A percentile compares a stretch with the other conserved stretches of the same genome.
These are phyloP conservation scores for Menidia menidia DNA, from an alignment of 2,797 vertebrate genomes.

Conservation along the genomic window DNA sequence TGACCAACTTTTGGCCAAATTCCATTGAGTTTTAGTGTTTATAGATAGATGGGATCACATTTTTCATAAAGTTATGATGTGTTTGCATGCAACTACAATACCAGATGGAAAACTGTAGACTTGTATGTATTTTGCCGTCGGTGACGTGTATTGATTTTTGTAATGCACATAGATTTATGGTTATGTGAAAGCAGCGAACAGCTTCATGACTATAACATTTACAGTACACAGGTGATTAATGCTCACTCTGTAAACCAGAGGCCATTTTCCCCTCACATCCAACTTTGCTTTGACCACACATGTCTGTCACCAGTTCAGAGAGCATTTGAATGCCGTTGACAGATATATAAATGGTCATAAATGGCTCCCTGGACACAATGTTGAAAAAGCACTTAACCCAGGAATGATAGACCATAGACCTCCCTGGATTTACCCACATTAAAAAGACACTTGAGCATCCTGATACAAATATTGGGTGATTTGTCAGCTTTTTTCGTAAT, in stretches of 20 bases:
- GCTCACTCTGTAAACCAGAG: slow-evolving; percentile 62
- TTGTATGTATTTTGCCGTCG: slow-evolving; percentile 72
- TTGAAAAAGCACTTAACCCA: slow-evolving; percentile 74
- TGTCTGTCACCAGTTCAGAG: slow-evolving; percentile 72
- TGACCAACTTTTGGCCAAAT: slow-evolving; percentile 27
- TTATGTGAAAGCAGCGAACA: slow-evolving; percentile 63
- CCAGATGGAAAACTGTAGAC: slow-evolving; percentile 45
- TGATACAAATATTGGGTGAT: slow-evolving; percentile 78
- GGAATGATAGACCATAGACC: slow-evolving; percentile 70
- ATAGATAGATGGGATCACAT: slow-evolving; percentile 39
- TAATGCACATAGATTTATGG: slow-evolving; percentile 63
- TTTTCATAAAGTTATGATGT: slow-evolving; percentile 43
- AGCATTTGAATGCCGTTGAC: slow-evolving; percentile 68
- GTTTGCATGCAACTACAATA: slow-evolving; percentile 45
- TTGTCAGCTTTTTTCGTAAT: slow-evolving; percentile 69
- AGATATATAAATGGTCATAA: slow-evolving; percentile 78
- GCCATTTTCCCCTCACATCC: slow-evolving; percentile 71
- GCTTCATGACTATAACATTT: slow-evolving; percentile 70
- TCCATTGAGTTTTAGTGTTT: slow-evolving; percentile 45
- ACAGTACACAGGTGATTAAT: slow-evolving; percentile 76
- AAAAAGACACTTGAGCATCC: slow-evolving; percentile 78
- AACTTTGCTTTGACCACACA: slow-evolving; percentile 69
- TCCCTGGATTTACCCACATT: slow-evolving; percentile 74
- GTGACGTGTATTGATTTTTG: slow-evolving; percentile 68
- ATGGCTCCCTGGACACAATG: slow-evolving; percentile 70